These are phyloP conservation scores for Metallyticus violacea DNA, from an alignment of 2,888 invertebrate genomes.

Conservation along the genomic window DNA sequence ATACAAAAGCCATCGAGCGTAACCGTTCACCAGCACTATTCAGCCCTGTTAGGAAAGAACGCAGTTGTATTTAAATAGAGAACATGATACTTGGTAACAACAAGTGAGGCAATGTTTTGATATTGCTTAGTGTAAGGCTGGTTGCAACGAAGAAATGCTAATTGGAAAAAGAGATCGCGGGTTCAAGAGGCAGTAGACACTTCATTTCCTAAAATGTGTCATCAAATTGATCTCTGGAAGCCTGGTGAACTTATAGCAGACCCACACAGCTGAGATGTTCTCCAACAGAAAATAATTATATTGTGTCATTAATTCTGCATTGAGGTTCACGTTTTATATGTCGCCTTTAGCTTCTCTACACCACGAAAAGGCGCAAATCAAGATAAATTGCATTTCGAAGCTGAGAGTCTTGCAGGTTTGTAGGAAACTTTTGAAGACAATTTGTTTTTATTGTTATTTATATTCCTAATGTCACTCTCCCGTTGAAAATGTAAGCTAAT, in stretches of 20 bases:
- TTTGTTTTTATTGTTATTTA: no score
- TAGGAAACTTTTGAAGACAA: no score
- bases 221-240: constrained; percentile 11
- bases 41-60: no score
- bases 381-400: no score
- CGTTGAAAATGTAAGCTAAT: no score
- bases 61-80: no score
- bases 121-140: not conserved
- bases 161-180: not conserved
- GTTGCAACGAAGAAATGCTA: not conserved
- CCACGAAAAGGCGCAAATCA: not conserved
- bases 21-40: not conserved
- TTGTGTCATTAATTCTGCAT: not conserved
- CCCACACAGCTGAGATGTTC: no score
- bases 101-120: not conserved
- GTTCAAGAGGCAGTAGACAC: not conserved
- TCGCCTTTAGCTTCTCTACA: not conserved
- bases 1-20: not conserved
- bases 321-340: no score
- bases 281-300: not conserved
- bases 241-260: no score
- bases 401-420: no score
- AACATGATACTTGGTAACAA: not conserved
- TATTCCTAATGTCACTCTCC: no score
- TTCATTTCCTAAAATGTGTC: constrained; percentile 15